A percentile compares a stretch with the other conserved stretches of the same genome.
Evolutionary conservation across 2,113 vertebrate species (phyloP).

Genomic region (Sturnus vulgaris): DNA sequence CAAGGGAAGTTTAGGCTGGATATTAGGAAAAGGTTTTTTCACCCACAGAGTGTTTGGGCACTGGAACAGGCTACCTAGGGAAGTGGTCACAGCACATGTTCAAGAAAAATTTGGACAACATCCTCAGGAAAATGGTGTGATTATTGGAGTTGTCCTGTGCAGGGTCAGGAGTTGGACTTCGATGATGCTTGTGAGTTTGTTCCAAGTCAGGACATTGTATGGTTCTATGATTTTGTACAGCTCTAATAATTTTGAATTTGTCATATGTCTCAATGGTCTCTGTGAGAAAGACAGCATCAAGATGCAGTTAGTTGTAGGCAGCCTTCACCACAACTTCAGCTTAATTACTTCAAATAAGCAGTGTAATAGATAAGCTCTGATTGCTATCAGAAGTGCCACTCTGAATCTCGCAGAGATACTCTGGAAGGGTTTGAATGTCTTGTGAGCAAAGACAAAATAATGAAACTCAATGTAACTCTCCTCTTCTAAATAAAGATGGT

Average conservation of each 20-base stretch:
- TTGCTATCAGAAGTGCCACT: not conserved
- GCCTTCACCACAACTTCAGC: rapidly evolving
- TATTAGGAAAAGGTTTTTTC: not conserved
- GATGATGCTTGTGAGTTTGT: rapidly evolving
- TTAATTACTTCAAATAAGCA: not conserved
- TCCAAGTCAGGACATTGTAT: not conserved
- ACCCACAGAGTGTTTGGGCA: not conserved
- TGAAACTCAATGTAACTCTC: not conserved
- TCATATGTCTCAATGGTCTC: not conserved
- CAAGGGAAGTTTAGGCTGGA: not conserved
- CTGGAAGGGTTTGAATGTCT: not conserved
- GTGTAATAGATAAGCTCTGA: not conserved
- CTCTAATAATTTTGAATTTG: not conserved
- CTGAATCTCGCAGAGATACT: not conserved
- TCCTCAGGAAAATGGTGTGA: not conserved
- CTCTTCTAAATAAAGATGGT: not conserved
- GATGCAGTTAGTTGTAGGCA: not conserved
- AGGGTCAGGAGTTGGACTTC: rapidly evolving
- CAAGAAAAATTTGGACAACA: not conserved
- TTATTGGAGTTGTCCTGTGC: not conserved
- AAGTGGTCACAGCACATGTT: not conserved
- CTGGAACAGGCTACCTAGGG: not conserved
- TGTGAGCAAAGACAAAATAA: not conserved
- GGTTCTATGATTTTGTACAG: not conserved
- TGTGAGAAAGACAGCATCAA: not conserved